A percentile compares a stretch with the other conserved stretches of the same genome.
These are phyloP conservation scores for Coleophora deauratella DNA, from an alignment of 2,888 invertebrate genomes.

Conservation along the genomic window DNA sequence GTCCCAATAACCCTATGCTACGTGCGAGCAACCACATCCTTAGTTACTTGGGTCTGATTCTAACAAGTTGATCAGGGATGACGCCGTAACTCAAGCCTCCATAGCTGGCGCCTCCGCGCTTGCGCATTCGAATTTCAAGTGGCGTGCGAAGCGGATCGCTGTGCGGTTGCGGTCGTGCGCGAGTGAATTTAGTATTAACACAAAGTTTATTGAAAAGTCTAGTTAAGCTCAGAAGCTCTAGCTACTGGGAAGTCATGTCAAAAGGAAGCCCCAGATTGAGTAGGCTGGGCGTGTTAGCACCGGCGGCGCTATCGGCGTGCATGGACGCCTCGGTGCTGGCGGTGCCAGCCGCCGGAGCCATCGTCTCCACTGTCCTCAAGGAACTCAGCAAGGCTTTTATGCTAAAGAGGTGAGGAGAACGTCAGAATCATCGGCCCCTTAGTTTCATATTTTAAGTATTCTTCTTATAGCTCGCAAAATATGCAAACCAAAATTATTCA, in stretches of 20 bases:
- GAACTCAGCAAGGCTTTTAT: slow-evolving; percentile 68
- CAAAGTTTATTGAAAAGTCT: slow-evolving; percentile 18
- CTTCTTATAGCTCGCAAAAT: no score
- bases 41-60: no score
- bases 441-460: no score
- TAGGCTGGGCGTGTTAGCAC: slow-evolving; percentile 60
- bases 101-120: slow-evolving; percentile 14
- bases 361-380: slow-evolving; percentile 62
- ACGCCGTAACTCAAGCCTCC: neutral
- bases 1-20: no score
- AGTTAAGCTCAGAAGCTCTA: slow-evolving; percentile 16
- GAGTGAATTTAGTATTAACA: slow-evolving; percentile 12
- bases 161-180: slow-evolving; percentile 59
- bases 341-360: slow-evolving; percentile 63
- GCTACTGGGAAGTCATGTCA: slow-evolving; percentile 42
- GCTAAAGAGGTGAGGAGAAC: slow-evolving; percentile 59
- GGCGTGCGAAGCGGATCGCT: slow-evolving; percentile 67
- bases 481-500: no score
- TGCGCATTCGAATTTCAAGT: slow-evolving; percentile 43
- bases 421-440: no score
- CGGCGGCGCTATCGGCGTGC: slow-evolving; percentile 60
- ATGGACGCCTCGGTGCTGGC: slow-evolving; percentile 65
- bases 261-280: slow-evolving; percentile 45
- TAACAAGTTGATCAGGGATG: no score
- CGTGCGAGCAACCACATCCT: no score